Evolutionary conservation across 2,797 vertebrate genomes (phyloP), one percentile per base, ranked within the genome.

Genomic region (Triplophysa bombifrons): DNA sequence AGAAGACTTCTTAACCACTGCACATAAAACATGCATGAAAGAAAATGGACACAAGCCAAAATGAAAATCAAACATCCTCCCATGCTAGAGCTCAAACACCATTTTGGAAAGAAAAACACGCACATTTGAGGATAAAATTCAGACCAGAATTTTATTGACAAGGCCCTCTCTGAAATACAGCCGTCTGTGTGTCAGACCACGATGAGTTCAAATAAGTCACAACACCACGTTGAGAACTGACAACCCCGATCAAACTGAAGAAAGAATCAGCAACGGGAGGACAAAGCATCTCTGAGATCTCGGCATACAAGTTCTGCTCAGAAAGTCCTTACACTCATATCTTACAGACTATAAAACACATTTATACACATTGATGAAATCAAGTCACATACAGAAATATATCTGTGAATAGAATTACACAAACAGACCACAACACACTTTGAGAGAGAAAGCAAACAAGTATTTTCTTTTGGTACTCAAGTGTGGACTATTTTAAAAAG

Each of bases 101-200:
- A 81, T 41, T 87, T 84, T 44, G 88, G 87, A 91, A 93, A 94
- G 84, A 93, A 93, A 93, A 88, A 93, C 92, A 90, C 90, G 86
- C 87, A 93, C 90, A 93, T 92, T 84, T 91, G 85, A 91, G 88
- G 85, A 90, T 87, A 93, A 89, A 92, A 91, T 92, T 93, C 90
- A 92, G 88, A 94, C 88, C 90, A 92, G 90, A 83, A 87, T 90
- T 94, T 94, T 94, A 94, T 94, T 94, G 90, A 93, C 91, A 93
- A 93, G 91, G 86, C 91, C 92, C 91, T 90, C 87, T 86, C 82
- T 80, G 72, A 86, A 86, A 84, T 84, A 87, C 83, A 87, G 80
- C 82, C 63, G 77, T 81, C 67, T 73, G 78, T 78, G 82, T 79
- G 82, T 80, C 64, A 77, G 63, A 84, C 70, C 69, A 76, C 48